These are phyloP conservation scores for Nannoperca obscura DNA, from an alignment of 2,797 vertebrate genomes.

Conservation along the genomic window DNA sequence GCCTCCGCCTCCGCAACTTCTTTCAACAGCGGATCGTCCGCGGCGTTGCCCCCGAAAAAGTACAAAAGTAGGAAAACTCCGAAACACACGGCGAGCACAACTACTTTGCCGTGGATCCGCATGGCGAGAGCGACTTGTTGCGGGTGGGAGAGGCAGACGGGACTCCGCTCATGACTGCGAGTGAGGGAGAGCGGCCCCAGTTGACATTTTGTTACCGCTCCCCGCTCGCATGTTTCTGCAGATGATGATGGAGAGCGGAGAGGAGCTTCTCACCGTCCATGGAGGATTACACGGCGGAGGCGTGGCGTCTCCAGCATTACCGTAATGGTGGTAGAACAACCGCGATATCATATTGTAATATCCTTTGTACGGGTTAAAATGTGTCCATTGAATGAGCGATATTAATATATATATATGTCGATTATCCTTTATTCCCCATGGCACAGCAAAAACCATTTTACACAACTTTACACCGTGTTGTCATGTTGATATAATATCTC, in stretches of 20 bases:
- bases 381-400: not conserved
- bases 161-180: slow-evolving; percentile 76
- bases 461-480: not conserved
- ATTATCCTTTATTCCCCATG: no score
- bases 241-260: slow-evolving; percentile 73
- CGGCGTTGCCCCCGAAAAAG: slow-evolving; percentile 84
- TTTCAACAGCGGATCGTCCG: slow-evolving; percentile 79
- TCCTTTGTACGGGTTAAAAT: not conserved
- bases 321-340: slow-evolving; percentile 69
- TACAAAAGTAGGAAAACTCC: slow-evolving; percentile 89
- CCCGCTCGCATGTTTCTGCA: slow-evolving; percentile 72
- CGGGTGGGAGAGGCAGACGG: slow-evolving; percentile 47
- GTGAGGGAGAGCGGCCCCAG: slow-evolving; percentile 45
- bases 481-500: not conserved
- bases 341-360: slow-evolving; percentile 1
- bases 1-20: slow-evolving; percentile 67
- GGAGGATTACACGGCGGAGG: slow-evolving; percentile 71
- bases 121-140: slow-evolving; percentile 78
- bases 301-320: slow-evolving; percentile 66
- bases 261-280: slow-evolving; percentile 71
- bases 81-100: slow-evolving; percentile 80
- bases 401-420: not conserved
- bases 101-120: slow-evolving; percentile 85
- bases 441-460: not conserved
- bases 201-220: slow-evolving; percentile 76